Evolutionary conservation across 1,140 invertebrate species (phyloP).

Genomic region (Drosophila kurseongensis): DNA sequence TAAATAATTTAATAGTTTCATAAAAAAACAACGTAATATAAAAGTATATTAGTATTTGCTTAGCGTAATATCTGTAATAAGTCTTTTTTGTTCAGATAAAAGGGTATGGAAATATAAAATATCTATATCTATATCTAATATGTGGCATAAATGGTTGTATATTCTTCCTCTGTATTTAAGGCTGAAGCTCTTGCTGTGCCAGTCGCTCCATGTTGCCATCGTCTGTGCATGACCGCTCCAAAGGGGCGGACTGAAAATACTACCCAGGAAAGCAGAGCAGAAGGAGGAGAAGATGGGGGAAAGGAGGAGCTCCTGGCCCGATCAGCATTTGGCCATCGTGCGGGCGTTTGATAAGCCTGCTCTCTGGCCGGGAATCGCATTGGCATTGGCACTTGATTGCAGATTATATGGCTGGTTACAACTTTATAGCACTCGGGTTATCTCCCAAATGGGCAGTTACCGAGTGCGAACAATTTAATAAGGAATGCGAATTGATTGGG

Average conservation of each 20-base stretch:
- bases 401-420: constrained; percentile 71
- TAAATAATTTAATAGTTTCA: too few species aligned
- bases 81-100: too few species aligned
- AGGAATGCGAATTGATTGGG: constrained; percentile 53
- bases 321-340: constrained; percentile 63
- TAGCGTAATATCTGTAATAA: too few species aligned
- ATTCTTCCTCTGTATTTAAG: constrained; percentile 1
- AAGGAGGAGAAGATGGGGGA: neutral
- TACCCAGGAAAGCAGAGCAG: constrained; percentile 8
- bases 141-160: too few species aligned
- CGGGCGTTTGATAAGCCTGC: constrained; percentile 75
- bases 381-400: constrained; percentile 62
- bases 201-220: constrained; percentile 49
- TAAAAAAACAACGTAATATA: too few species aligned
- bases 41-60: too few species aligned
- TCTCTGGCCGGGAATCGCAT: constrained; percentile 23
- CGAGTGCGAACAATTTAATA: constrained; percentile 63
- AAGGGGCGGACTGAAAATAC: constrained; percentile 29
- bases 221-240: constrained; percentile 68
- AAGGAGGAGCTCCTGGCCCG: constrained; percentile 18
- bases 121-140: too few species aligned
- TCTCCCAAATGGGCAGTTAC: constrained; percentile 37
- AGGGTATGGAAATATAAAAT: neutral
- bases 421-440: constrained; percentile 69
- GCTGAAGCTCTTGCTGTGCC: constrained; percentile 17